Evolutionary conservation across 2,888 invertebrate genomes (phyloP), one percentile per base, ranked within the genome.

Genomic region (Volucella zonaria): DNA sequence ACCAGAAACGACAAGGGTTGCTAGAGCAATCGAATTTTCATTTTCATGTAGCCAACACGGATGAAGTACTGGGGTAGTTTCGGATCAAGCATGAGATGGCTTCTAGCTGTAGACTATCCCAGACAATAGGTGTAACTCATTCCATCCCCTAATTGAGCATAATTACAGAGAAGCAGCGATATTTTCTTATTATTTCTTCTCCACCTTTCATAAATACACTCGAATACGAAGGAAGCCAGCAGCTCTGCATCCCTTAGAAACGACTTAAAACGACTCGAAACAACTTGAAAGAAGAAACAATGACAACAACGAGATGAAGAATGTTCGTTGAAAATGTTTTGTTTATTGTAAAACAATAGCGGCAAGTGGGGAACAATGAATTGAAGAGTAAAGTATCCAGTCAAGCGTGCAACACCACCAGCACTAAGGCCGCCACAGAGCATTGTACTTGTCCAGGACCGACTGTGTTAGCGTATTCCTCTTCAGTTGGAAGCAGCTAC

Each of bases 121-220:
- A 81, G 81, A 85, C 85, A 85, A 85, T 51, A 85, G 85, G 81
- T 85, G 85, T 85, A 85, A 77, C 81, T 76, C 85, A 85, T 62
- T 81, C 76, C 85, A 85, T 76, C 85, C 85, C 85, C 52, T 85
- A 85, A 85, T 81, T 81, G 85, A 85, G 76, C 73, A 81, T 85
- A 81, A 85, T 85, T 85, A 85, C 80, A 75, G 70, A 67, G 62
- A 74, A 49, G 68, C 74, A 74, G 47, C 54, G 52, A 64, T 59
- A 49, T 66, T 62, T 61, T 62, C 43, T 52, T 62, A 38, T 58
- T 75, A 58, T 45, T 59, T 11, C 49, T 66, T 40, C 10, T 23
- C 54, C 54, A 59, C 67, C 47, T 70, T 64, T 47, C 51, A 61
- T 47, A 15, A 73, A 38, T 52, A 11, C 31, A 31, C 1, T 31